phyloP scores from a whole-genome alignment of 2,113 vertebrate genomes.

The Mus spicilegus region DNA sequence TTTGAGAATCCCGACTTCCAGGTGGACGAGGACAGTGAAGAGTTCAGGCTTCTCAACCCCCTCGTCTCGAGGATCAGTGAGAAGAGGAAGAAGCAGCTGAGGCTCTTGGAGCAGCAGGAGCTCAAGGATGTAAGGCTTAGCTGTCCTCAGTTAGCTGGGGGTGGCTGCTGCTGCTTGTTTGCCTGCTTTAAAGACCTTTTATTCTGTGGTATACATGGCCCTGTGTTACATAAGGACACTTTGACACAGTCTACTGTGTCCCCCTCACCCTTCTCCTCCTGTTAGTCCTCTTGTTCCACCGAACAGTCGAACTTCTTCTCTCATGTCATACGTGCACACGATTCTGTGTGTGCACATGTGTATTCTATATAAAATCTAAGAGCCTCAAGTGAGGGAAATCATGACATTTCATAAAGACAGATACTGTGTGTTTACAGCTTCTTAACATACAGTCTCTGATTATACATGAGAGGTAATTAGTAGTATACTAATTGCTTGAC shows the following conservation, averaged over 20 bases:
- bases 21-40: conserved; percentile 97
- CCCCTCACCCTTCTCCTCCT: too few relatives aligned
- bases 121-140: conserved; percentile 85
- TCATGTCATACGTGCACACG: background rate
- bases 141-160: background rate
- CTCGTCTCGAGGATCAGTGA: conserved; percentile 96
- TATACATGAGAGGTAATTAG: background rate
- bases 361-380: background rate
- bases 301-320: background rate
- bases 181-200: background rate
- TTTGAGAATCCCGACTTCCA: conserved; percentile 99
- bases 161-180: background rate
- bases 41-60: conserved; percentile 97
- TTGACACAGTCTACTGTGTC: background rate
- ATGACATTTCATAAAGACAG: background rate
- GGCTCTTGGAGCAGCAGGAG: conserved; percentile 88
- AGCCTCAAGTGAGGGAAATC: background rate
- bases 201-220: background rate
- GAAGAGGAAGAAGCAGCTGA: conserved; percentile 94
- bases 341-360: background rate
- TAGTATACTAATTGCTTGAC: background rate
- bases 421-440: background rate
- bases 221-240: background rate
- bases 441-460: background rate
- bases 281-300: background rate